Evolutionary conservation across 2,797 vertebrate genomes (phyloP), one percentile per base, ranked within the genome.

Genomic region (Centropyge bicolor): DNA sequence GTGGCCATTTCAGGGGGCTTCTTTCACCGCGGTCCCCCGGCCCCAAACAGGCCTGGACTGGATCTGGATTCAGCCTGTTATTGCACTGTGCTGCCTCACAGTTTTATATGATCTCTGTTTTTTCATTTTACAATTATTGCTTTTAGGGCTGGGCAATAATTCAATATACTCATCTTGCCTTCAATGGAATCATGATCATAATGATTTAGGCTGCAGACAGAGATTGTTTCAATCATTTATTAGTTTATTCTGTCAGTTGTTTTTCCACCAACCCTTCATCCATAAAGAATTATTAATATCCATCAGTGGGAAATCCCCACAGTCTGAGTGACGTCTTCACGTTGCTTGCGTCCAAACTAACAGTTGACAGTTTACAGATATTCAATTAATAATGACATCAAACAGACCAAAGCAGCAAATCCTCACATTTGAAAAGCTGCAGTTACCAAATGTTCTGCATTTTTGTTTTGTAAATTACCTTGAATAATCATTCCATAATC

Each of bases 1-100:
- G 57, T 86, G 79, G 83, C 81, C 84, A 81, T 88, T 91, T 86
- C 73, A 57, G 78, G 62, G 88, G 82, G 68, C 16, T 70, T 82
- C 51, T 49, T 64, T 81, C 77, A 70, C 72, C 20, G 59, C 78
- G n/a, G 69, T 1, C 40, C 68, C 62, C 71, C 68, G 55, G 70
- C 62, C 51, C 24, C 57, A 68, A 9, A 60, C 62, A 54, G 82
- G 82, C 79, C 78, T 45, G 5, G 51, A n/a, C 60, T 55, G 49
- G 59, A 54, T 54, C 54, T 52, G 10, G 36, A 36, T 49, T 56
- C n/a, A 40, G 22, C 52, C 17, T 70, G 8, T 72, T 7, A 24
- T 17, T 74, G 24, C 40, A 41, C 19, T 64, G 5, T 35, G 20
- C n/a, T 46, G 7, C 16, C 60, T 38, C 35, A 51, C 24, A 5